These are phyloP conservation scores for Hipparchia sbordonii DNA, from an alignment of 2,888 invertebrate genomes.

Conservation along the genomic window DNA sequence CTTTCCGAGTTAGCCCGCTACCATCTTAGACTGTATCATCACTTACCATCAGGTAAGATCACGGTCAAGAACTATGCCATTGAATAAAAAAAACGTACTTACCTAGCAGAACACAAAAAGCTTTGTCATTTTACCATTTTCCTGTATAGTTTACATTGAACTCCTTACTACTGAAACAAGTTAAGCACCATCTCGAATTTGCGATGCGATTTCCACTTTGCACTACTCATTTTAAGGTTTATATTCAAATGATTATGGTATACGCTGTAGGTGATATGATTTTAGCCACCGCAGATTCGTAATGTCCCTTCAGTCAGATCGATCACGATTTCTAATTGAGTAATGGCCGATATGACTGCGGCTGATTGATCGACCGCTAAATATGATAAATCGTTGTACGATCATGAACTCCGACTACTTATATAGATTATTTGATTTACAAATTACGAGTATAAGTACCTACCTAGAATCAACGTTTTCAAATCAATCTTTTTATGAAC, in stretches of 20 bases:
- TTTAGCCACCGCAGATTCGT: slow-evolving; percentile 36
- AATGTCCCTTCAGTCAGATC: slow-evolving; percentile 50
- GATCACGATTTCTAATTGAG: slow-evolving; percentile 65
- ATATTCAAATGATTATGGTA: not conserved
- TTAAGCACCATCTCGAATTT: not conserved
- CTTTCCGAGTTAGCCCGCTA: too few relatives aligned
- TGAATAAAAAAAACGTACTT: not conserved
- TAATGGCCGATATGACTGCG: slow-evolving; percentile 63
- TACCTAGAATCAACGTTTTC: too few relatives aligned
- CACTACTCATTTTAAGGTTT: not conserved
- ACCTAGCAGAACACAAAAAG: not conserved
- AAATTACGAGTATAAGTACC: not conserved
- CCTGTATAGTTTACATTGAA: slow-evolving; percentile 3
- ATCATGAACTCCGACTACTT: slow-evolving; percentile 37
- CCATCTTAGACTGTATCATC: too few relatives aligned
- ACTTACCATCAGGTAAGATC: too few relatives aligned
- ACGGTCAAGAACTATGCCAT: too few relatives aligned
- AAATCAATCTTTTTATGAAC: too few relatives aligned
- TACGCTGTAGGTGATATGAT: slow-evolving; percentile 19
- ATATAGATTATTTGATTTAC: slow-evolving; percentile 11
- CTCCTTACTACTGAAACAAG: not conserved
- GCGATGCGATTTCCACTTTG: not conserved
- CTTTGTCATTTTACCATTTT: not conserved
- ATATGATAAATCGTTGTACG: slow-evolving; percentile 58
- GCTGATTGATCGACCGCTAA: slow-evolving; percentile 58